phyloP scores from a whole-genome alignment of 2,113 vertebrate species.

The Dasypus novemcinctus region DNA sequence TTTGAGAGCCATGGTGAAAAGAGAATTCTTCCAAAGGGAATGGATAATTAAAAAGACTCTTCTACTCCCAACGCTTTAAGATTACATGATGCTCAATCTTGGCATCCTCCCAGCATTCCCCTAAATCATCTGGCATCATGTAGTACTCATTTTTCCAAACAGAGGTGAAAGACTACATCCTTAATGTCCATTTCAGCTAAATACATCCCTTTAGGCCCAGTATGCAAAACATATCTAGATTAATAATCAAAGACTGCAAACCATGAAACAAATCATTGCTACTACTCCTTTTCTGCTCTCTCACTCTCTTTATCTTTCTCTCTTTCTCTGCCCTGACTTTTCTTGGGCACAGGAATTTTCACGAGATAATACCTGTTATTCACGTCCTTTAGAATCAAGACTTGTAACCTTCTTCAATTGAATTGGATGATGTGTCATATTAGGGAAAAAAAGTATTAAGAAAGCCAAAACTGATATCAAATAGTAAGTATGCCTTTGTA shows the following conservation, averaged over 20 bases:
- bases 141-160: constrained; percentile 54
- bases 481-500: neutral
- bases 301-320: neutral
- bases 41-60: constrained; percentile 18
- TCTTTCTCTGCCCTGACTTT: neutral
- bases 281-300: neutral
- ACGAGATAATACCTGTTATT: neutral
- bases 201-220: constrained; percentile 22
- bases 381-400: neutral
- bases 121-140: neutral
- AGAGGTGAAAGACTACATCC: constrained; percentile 45
- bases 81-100: neutral
- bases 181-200: constrained; percentile 58
- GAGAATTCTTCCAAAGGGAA: neutral
- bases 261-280: neutral
- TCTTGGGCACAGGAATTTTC: neutral
- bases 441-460: neutral
- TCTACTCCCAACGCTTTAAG: neutral
- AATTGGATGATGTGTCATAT: neutral
- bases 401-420: neutral
- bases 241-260: constrained; percentile 27
- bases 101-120: neutral
- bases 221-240: constrained; percentile 7
- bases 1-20: constrained; percentile 27
- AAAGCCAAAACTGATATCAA: constrained; percentile 23